Percentiles rank a stretch among this genome's conserved stretches.
Conservation (phyloP, 1,140 invertebrate genomes). For the Colletes gigas region DNA sequence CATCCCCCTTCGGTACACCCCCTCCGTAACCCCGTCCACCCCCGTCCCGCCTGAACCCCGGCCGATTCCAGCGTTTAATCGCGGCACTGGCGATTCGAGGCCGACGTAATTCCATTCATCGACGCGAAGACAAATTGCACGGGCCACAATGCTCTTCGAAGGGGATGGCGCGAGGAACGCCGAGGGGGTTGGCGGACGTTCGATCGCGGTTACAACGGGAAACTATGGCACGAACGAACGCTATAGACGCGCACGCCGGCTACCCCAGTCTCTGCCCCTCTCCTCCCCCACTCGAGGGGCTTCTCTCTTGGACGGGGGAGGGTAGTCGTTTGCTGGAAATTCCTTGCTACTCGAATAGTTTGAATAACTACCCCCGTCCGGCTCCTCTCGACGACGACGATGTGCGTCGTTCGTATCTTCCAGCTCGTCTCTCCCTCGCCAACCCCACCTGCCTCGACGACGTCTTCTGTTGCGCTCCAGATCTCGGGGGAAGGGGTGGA, state of each 20-base stretch:
- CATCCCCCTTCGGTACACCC: no score
- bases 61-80: slow-evolving; percentile 56
- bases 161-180: slow-evolving; percentile 10
- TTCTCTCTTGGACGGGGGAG: slow-evolving; percentile 23
- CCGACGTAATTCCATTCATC: slow-evolving; percentile 66
- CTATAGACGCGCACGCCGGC: slow-evolving; percentile 31
- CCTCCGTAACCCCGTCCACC: no score
- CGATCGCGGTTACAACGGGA: slow-evolving; percentile 67
- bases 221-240: slow-evolving; percentile 59
- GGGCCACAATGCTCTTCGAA: slow-evolving; percentile 58
- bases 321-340: slow-evolving; percentile 53
- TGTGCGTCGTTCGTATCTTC: slow-evolving; percentile 22
- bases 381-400: slow-evolving; percentile 38
- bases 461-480: not conserved
- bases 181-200: slow-evolving; percentile 58
- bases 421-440: slow-evolving; percentile 16
- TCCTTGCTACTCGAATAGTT: slow-evolving; percentile 68
- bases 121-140: slow-evolving; percentile 62
- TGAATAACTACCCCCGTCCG: slow-evolving; percentile 60
- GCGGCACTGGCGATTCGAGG: slow-evolving; percentile 56
- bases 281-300: not conserved
- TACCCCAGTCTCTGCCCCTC: not conserved
- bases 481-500: no score
- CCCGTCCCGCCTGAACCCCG: not conserved
- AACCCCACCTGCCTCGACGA: not conserved